Evolutionary conservation across 1,140 invertebrate genomes (phyloP), one percentile per base, ranked within the genome.

Genomic region (Nasonia vitripennis): DNA sequence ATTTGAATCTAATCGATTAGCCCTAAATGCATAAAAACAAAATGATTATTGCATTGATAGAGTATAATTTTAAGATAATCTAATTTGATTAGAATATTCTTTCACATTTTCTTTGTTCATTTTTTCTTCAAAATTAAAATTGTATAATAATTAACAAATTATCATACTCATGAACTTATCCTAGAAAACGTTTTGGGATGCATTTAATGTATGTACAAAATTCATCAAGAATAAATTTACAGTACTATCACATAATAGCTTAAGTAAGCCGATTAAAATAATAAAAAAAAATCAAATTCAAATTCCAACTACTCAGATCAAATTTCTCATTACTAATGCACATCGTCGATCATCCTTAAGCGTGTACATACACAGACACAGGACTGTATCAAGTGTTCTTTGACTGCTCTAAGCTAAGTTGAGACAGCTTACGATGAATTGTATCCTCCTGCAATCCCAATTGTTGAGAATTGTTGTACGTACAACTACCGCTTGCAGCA

Each of bases 381-480:
- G 55, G 20, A 62, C 17, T n/a, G 41, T 80, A 86, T 86, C 85
- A 86, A 27, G 81, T 83, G 17, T 68, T 71, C n/a, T 86, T 80
- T 1, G 62, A 10, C 31, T 82, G 85, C 6, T 86, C 85, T 20
- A 86, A 48, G 14, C 55, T 81, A 0, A 86, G 23, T 27, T 86
- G 81, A 9, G 81, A 45, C 2, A 86, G n/a, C n/a, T 48, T 82
- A 6, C 27, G 27, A 37, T 70, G 73, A 11, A 78, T 37, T 6
- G 37, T 71, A 0, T 70, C 84, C 10, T 68, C 77, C 17, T 80
- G 48, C 17, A 81, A 48, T 2, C 11, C 23, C 31, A 73, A 20
- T 17, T 62, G 55, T 11, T 79, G 62, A 3, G 77, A 79, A 62
- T 45, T 84, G 14, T 84, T 80, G 31, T 79, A 79, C 6, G 62